Evolutionary conservation across 2,797 vertebrate species (phyloP), one percentile per base, ranked within the genome.

Genomic region (Yasuhikotakia modesta): DNA sequence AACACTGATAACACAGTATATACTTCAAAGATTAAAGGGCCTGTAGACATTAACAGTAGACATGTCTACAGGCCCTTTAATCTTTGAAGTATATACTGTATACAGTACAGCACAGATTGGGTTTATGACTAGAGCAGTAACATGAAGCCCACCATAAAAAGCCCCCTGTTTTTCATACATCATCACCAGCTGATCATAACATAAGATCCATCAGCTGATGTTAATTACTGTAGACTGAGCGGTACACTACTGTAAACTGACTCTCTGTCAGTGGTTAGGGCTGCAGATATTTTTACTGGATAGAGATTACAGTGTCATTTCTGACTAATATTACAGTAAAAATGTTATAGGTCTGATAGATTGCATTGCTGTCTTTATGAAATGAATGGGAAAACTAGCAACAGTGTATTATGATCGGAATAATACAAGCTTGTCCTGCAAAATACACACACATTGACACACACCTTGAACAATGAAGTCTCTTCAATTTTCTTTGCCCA

Each of bases 161-260:
- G 21, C 0, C 13, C 13, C 43, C 35, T 19, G 10, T 5, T 60
- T 72, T 71, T 24, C 22, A 1, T 21, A 58, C 17, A 27, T 63
- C 67, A 35, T 45, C 22, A 24, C 6, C 12, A 52, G 65, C 30
- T 52, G 32, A 78, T 78, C 45, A 16, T 50, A 55, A 57, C 30
- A 45, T 61, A 16, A 64, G 76, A 57, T 65, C 17, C 68, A 78
- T 71, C 35, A 65, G 46, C n/a, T 65, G n/a, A 24, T 64, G 57
- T 50, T 73, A 66, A 43, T 66, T 57, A 75, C 30, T 75, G 17
- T 45, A 45, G 63, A 66, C 50, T 4, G 5, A 75, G 43, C 46
- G 52, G 19, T 4, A 22, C 46, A 50, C n/a, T 27, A 52, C 60
- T 35, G 46, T 74, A 39, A 74, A 52, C 72, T 65, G 72, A 65